Conservation (phyloP, 1,140 invertebrate genomes). For the Steinernema feltiae region DNA sequence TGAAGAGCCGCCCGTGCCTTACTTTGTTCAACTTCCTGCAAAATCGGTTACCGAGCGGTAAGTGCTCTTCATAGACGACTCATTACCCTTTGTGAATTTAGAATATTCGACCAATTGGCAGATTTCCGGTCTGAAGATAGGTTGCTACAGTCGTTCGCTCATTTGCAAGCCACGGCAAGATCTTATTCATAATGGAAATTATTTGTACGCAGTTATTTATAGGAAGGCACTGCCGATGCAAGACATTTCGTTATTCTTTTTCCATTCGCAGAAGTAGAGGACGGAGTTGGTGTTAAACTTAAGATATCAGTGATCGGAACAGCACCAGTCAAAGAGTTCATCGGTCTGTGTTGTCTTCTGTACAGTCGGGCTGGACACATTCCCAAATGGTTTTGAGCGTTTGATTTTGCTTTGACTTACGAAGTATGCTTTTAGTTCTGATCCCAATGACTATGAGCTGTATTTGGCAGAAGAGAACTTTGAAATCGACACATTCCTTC, state of each 20-base stretch:
- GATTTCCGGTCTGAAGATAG: background rate
- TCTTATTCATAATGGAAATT: background rate
- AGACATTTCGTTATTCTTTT: background rate
- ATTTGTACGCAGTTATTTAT: background rate
- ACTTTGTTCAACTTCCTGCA: background rate
- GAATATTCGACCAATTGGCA: background rate
- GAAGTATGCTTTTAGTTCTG: conserved; percentile 14
- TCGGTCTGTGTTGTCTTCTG: conserved; percentile 27
- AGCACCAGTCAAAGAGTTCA: conserved; percentile 25
- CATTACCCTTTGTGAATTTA: background rate
- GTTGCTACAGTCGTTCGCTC: background rate
- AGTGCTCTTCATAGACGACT: background rate
- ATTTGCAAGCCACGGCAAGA: background rate
- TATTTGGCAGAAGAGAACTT: conserved; percentile 28
- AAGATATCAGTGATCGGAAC: background rate
- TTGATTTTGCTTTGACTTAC: no score
- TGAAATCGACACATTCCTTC: conserved; percentile 30
- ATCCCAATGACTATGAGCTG: conserved; percentile 20
- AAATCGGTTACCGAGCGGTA: background rate
- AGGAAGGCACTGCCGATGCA: background rate
- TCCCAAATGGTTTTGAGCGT: conserved; percentile 28
- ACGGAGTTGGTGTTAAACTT: background rate
- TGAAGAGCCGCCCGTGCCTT: background rate
- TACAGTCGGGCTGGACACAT: conserved; percentile 19
- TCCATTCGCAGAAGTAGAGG: background rate